Base-by-base conservation (phyloP, 2,797 vertebrate genomes). In the Triplophysa bombifrons region DNA sequence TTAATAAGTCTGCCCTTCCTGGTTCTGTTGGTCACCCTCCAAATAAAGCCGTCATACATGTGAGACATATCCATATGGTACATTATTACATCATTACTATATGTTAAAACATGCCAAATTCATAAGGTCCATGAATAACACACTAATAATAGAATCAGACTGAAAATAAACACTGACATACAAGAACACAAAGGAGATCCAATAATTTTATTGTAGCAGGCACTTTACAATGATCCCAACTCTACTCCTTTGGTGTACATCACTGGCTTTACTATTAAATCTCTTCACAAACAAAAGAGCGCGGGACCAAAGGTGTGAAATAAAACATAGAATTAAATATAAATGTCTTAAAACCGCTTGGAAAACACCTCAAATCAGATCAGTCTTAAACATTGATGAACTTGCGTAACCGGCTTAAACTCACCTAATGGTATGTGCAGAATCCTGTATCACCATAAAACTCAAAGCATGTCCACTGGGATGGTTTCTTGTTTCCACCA, bases 201-300 rank as follows among this genome's bases (percentile, higher is more conserved):
- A 78, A 76, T 74, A 84, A 55, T 56, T 86, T 88, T 85, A 85
- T 83, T 88, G 74, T 72, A 83, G 80, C 84, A 85, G 84, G 83
- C 83, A 85, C 84, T 85, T 85, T 81, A 88, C 78, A 87, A 79
- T 60, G 60, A 65, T 81, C 72, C 46, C 69, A 72, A 80, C 67
- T 78, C 53, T 14, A 25, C 66, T 27, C 41, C 63, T 82, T 78
- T 74, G 75, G 74, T 73, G 48, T 78, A 74, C 61, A 64, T 67
- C 76, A 76, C 79, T 75, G 53, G 48, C 72, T 75, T 53, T 46
- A 81, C 41, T 66, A 79, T 58, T 83, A 78, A 81, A 72, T 78
- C 20, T 82, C 74, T 85, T 72, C 85, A 86, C 80, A 82, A 83
- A 53, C 46, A 30, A 76, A 76, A 66, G 51, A 58, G 61, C 11